These are phyloP conservation scores for Dichetophora obliterata DNA, from an alignment of 2,888 invertebrate genomes.

Conservation along the genomic window DNA sequence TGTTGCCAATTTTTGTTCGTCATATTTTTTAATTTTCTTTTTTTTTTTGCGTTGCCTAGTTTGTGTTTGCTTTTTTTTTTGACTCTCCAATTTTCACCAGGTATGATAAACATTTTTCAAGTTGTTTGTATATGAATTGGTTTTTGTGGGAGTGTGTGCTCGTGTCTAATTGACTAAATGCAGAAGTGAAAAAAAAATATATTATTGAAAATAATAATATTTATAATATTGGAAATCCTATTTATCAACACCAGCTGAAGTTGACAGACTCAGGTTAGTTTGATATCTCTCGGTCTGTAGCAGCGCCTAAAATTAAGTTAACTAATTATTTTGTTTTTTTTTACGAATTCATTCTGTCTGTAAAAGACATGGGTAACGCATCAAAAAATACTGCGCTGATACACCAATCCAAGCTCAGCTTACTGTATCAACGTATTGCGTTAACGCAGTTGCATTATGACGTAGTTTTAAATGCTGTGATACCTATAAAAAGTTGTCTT, in stretches of 20 bases:
- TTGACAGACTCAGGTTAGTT: too few relatives aligned
- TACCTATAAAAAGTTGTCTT: too few relatives aligned
- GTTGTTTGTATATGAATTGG: too few relatives aligned
- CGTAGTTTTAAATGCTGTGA: too few relatives aligned
- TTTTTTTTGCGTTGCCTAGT: background rate
- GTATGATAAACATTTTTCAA: background rate
- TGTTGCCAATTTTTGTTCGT: constrained; percentile 13
- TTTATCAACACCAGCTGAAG: too few relatives aligned
- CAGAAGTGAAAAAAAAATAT: background rate
- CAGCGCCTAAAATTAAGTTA: background rate
- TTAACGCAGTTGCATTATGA: too few relatives aligned
- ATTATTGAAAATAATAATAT: background rate
- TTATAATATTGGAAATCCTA: background rate
- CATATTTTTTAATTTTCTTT: background rate
- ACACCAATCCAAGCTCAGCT: too few relatives aligned
- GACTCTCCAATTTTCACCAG: background rate
- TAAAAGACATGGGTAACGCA: too few relatives aligned
- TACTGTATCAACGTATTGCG: too few relatives aligned
- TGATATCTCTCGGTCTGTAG: background rate
- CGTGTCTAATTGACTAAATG: background rate
- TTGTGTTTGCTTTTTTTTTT: background rate
- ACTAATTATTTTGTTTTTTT: too few relatives aligned
- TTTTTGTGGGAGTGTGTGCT: constrained; percentile 3
- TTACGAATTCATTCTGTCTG: too few relatives aligned
- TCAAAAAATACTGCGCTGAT: too few relatives aligned